Conservation (phyloP, 2,113 vertebrate species). For the Salvelinus alpinus region DNA sequence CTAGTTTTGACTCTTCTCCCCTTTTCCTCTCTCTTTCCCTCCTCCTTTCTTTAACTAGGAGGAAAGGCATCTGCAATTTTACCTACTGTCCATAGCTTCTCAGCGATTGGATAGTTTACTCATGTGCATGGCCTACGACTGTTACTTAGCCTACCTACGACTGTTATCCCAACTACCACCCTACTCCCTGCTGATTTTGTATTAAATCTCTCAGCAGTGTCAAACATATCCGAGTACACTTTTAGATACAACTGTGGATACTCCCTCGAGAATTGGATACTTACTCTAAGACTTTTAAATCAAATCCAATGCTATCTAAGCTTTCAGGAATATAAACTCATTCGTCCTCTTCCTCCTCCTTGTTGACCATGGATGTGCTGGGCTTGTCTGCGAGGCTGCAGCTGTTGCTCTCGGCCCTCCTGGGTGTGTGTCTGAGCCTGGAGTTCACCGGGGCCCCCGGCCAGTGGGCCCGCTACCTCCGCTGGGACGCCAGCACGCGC, state of each 20-base stretch:
- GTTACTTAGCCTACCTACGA: conserved; percentile 60
- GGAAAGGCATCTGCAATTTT: conserved; percentile 27
- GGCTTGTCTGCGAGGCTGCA: conserved; percentile 85
- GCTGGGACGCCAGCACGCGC: conserved; percentile 96
- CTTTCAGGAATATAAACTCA: conserved; percentile 61
- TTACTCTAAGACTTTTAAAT: conserved; percentile 25
- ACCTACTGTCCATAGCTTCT: conserved; percentile 28
- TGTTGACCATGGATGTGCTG: conserved; percentile 77
- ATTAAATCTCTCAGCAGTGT: conserved; percentile 45
- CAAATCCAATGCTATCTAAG: conserved; percentile 51
- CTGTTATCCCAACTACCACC: conserved; percentile 64
- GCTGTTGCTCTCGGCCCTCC: conserved; percentile 83
- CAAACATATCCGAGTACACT: conserved; percentile 34
- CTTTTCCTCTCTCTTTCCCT: conserved; percentile 1
- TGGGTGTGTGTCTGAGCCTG: conserved; percentile 86
- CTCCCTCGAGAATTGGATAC: conserved; percentile 8
- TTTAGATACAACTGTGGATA: conserved; percentile 64
- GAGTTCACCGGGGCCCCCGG: conserved; percentile 92
- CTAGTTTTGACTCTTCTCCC: neutral
- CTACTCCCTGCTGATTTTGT: conserved; percentile 55
- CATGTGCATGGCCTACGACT: conserved; percentile 66
- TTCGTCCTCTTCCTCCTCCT: conserved; percentile 59
- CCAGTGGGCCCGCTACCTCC: conserved; percentile 97
- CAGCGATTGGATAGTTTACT: conserved; percentile 41
- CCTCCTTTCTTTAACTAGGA: conserved; percentile 1